Evolutionary conservation across 2,113 vertebrate species (phyloP).

Genomic region (Bufo bufo): DNA sequence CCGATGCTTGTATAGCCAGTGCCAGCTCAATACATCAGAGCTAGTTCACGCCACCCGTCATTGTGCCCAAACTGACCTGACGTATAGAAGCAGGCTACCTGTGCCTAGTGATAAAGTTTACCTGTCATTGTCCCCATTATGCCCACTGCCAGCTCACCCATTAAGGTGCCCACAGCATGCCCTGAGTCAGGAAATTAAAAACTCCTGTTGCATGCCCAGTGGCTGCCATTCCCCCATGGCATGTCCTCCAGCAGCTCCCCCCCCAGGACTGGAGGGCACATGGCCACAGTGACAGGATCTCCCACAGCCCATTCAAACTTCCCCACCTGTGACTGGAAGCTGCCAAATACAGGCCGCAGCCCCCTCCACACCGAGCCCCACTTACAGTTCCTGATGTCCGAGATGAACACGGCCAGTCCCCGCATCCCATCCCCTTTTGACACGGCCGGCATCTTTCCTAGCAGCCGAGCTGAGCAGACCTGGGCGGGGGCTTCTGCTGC

Average conservation of each 20-base stretch:
- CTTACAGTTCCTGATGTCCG: slow-evolving; percentile 94
- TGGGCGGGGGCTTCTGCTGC: slow-evolving; percentile 61
- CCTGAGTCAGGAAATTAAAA: too few species aligned
- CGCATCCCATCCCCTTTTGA: slow-evolving; percentile 95
- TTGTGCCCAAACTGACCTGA: too few species aligned
- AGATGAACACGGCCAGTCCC: slow-evolving; percentile 92
- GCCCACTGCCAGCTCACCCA: not conserved
- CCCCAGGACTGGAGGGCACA: too few species aligned
- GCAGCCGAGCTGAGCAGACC: slow-evolving; percentile 54
- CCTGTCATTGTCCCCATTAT: too few species aligned
- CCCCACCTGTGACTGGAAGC: not conserved
- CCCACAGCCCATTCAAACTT: not conserved
- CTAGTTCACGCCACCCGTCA: too few species aligned
- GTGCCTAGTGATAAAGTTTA: too few species aligned
- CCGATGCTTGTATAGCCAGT: not conserved
- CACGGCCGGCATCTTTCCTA: slow-evolving; percentile 88
- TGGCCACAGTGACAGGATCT: not conserved
- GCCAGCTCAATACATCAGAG: too few species aligned
- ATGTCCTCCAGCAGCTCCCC: too few species aligned
- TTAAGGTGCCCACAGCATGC: too few species aligned
- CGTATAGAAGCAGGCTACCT: too few species aligned
- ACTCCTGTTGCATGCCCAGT: too few species aligned
- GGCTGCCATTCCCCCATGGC: too few species aligned
- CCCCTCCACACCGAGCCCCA: slow-evolving; percentile 44
- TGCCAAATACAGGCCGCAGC: not conserved